Evolutionary conservation across 2,113 vertebrate genomes (phyloP), one percentile per base, ranked within the genome.

Genomic region (Tretioscincus oriximinensis): DNA sequence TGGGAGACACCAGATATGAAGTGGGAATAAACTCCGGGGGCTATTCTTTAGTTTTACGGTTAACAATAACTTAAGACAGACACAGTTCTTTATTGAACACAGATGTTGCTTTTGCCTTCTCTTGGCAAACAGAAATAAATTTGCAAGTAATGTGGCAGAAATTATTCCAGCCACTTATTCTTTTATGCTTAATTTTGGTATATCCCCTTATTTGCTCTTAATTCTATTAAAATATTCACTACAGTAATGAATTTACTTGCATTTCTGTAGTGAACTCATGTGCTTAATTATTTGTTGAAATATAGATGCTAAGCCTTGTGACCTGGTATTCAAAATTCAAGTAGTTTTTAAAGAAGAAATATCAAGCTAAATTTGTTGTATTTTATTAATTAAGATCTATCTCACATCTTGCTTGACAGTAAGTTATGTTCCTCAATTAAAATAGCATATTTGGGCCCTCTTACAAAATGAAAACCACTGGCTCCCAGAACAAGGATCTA

Each of bases 21-120:
- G 82, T 81, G 72, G 88, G 75, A 91, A 81, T 66, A 83, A 90
- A 80, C 82, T 79, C 80, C 65, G 18, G 69, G 83, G 80, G 41
- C 76, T 93, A 9, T 89, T 83, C n/a, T 81, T 85, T 84, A 83
- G 84, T 92, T 92, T 81, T 91, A 90, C 77, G 66, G 72, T 80
- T 90, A 89, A 89, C 88, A 89, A 2, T 92, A 91, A 90, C 86
- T 87, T 86, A 75, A 89, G 88, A 85, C 89, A 91, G 87, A 85
- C 84, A 77, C 35, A 81, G 76, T 60, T 82, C 74, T 85, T 89
- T 83, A 86, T 86, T 90, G 90, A 92, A 88, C 82, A 85, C 87
- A 90, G 90, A 90, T 92, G 91, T 88, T 82, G 70, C 78, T 77
- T 87, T 89, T 89, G 83, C 81, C 14, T 88, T 12, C 67, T 82